Evolutionary conservation across 1,140 invertebrate species (phyloP), one percentile per base, ranked within the genome.

Genomic region (Drosophila pallidifrons): DNA sequence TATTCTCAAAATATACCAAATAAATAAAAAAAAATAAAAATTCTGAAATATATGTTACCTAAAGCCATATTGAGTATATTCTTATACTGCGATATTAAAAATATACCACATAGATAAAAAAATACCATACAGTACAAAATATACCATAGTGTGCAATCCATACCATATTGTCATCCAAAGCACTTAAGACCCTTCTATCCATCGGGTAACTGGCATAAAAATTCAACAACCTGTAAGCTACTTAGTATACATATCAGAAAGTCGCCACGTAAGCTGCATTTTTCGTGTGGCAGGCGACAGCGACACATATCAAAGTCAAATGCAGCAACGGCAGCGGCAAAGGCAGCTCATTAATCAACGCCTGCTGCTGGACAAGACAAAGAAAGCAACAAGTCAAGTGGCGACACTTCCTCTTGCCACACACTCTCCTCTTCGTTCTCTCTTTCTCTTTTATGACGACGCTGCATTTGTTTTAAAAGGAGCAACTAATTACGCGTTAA

Each of bases 401-500:
- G 83, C 77, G 80, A 87, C 83, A 88, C 69, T 87, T 79, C 82
- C 79, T 82, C 60, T 65, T 16, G 45, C 16, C 28, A 73, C 35
- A 35, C 13, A 13, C 41, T 28, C 5, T 25, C 13, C 30, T 1
- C 30, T n/a, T 7, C 11, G 0, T n/a, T 3, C 4, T 7, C 16
- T 30, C 7, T 15, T 15, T 15, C 46, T 28, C 28, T 30, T 70
- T 86, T 79, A 86, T 86, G 79, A 86, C 69, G 79, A 64, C 75
- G 81, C 70, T 74, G 55, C 70, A 61, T 10, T 30, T 25, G 20
- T 7, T 67, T 82, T 70, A 81, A 58, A 65, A 63, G 83, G 83
- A 87, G 88, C 80, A 82, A 77, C 83, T 88, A 87, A 87, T 88
- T 87, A 83, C 80, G 82, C 80, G 80, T 87, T 88, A 88, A 88